Evolutionary conservation across 2,888 invertebrate species (phyloP).

Genomic region (Caenorhabditis sp.): DNA sequence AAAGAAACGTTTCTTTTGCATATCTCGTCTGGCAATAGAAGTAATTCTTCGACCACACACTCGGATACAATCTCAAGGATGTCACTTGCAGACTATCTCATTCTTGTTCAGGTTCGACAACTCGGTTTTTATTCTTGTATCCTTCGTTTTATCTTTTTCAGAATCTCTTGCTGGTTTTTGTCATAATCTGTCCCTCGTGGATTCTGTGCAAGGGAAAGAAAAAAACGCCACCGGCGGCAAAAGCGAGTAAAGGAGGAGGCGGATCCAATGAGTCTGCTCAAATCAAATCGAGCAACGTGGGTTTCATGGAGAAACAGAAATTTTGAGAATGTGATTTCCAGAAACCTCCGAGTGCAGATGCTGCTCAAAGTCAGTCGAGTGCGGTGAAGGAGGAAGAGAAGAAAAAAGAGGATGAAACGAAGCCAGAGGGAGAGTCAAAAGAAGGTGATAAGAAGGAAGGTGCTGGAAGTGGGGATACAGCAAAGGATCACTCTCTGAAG

Average conservation of each 20-base stretch:
- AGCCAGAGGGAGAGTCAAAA: constrained; percentile 17
- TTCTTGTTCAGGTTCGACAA: constrained; percentile 31
- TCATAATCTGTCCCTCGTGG: constrained; percentile 13
- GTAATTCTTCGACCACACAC: constrained; percentile 14
- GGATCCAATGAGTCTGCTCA: constrained; percentile 15
- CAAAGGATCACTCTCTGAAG: constrained; percentile 14
- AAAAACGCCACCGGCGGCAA: constrained; percentile 1
- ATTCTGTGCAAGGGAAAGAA: constrained; percentile 54
- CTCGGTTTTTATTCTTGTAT: no score
- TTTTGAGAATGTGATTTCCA: not conserved
- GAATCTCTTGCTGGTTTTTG: constrained; percentile 29
- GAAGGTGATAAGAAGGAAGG: constrained; percentile 23
- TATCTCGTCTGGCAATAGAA: constrained; percentile 2
- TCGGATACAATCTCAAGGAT: constrained; percentile 34
- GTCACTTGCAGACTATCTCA: constrained; percentile 41
- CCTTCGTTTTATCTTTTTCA: no score
- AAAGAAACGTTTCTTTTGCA: not conserved
- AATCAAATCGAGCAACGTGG: constrained; percentile 7
- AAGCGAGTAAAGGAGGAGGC: not conserved
- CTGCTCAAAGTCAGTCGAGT: constrained; percentile 6
- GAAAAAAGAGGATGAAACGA: constrained; percentile 19
- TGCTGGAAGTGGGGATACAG: constrained; percentile 3
- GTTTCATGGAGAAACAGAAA: not conserved
- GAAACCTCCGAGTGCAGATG: constrained; percentile 30
- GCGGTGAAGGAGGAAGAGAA: constrained; percentile 24